Evolutionary conservation across 1,140 invertebrate genomes (phyloP).

Genomic region (Drosophila tsacasi): DNA sequence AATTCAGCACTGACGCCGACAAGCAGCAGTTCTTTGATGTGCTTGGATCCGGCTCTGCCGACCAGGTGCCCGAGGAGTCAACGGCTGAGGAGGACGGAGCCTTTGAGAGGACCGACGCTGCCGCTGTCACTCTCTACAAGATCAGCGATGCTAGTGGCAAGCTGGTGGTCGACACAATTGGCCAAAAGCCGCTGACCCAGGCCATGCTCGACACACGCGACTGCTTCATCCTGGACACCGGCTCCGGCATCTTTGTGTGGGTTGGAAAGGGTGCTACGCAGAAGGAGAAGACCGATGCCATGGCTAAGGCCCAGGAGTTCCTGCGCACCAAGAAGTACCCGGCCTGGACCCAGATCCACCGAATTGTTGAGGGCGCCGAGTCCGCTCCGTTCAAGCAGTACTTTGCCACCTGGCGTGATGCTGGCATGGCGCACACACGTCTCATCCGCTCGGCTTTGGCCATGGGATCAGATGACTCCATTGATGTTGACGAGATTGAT

Average conservation of each 20-base stretch:
- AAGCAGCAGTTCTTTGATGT: constrained; percentile 90
- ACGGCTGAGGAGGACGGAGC: constrained; percentile 89
- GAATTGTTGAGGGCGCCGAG: constrained; percentile 91
- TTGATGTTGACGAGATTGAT: constrained; percentile 76
- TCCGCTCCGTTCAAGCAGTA: constrained; percentile 92
- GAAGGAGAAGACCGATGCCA: constrained; percentile 91
- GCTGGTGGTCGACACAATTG: constrained; percentile 88
- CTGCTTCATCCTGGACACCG: constrained; percentile 94
- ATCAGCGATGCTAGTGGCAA: constrained; percentile 90
- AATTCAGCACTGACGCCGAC: constrained; percentile 88
- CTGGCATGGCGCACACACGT: constrained; percentile 87
- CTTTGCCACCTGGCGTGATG: constrained; percentile 91
- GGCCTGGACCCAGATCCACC: constrained; percentile 90
- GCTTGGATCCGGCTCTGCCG: constrained; percentile 89
- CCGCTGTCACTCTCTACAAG: constrained; percentile 88
- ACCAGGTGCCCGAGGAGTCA: constrained; percentile 89
- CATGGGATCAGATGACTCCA: constrained; percentile 73
- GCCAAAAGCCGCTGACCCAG: constrained; percentile 89
- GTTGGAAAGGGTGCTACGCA: constrained; percentile 91
- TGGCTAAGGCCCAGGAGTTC: constrained; percentile 91
- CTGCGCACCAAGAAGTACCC: constrained; percentile 91
- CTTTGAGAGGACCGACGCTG: constrained; percentile 87
- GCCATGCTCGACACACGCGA: constrained; percentile 92
- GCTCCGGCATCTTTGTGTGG: constrained; percentile 94
- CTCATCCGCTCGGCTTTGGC: constrained; percentile 86